Conservation (phyloP, 2,113 vertebrate species). For the Fregata magnificens region DNA sequence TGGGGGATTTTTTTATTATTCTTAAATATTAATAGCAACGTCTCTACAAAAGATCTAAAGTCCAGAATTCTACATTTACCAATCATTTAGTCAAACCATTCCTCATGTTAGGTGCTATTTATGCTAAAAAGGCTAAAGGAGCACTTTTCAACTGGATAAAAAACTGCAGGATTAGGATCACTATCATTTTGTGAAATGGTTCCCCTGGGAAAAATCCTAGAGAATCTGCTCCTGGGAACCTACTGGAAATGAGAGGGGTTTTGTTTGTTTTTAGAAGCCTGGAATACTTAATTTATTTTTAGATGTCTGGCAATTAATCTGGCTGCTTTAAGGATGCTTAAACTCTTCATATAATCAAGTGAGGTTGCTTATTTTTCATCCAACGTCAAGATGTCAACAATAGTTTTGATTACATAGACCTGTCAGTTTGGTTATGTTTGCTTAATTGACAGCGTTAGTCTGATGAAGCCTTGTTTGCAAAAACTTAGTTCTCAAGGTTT, state of each 20-base stretch:
- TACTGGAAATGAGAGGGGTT: not conserved
- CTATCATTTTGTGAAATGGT: not conserved
- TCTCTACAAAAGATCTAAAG: not conserved
- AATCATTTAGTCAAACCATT: not conserved
- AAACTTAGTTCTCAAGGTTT: not conserved
- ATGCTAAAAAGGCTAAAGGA: not conserved
- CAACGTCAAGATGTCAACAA: not conserved
- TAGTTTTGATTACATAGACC: not conserved
- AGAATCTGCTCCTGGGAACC: not conserved
- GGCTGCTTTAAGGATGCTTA: not conserved
- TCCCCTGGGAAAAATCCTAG: conserved; percentile 15
- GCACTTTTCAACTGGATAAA: not conserved
- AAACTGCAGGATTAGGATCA: not conserved
- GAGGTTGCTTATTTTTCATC: not conserved
- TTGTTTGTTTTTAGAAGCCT: conserved; percentile 17
- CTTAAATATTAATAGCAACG: conserved; percentile 1
- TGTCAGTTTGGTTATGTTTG: not conserved
- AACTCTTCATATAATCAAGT: not conserved
- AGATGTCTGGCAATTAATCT: not conserved
- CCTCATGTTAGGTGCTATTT: not conserved
- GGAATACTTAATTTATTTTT: conserved; percentile 43
- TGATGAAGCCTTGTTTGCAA: not conserved
- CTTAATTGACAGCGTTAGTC: not conserved
- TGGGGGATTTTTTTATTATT: not conserved
- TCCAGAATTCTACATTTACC: not conserved